These are phyloP conservation scores for Leptura quadrifasciata DNA, from an alignment of 2,888 invertebrate genomes.

Conservation along the genomic window DNA sequence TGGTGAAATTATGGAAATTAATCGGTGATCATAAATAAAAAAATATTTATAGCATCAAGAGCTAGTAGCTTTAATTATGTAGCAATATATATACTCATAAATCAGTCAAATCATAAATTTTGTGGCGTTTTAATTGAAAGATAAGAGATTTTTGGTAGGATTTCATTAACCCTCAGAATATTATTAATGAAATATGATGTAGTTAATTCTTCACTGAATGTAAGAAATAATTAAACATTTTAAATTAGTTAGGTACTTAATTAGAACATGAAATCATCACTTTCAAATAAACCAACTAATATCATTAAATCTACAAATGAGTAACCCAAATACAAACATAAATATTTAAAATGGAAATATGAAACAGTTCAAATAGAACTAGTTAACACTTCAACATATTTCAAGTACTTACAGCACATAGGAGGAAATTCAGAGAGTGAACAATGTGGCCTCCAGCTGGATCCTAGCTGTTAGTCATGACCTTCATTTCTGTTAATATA, in stretches of 20 bases:
- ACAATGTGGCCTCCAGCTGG: neutral
- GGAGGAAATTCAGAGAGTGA: too few species aligned
- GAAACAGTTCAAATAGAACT: neutral
- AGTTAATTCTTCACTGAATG: neutral
- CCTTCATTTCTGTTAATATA: conserved; percentile 4
- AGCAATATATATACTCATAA: neutral
- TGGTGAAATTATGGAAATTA: too few species aligned
- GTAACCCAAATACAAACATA: neutral
- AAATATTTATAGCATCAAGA: too few species aligned
- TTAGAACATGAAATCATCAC: neutral
- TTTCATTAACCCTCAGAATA: neutral
- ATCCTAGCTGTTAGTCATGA: neutral
- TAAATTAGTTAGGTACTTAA: too few species aligned
- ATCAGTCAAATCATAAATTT: neutral
- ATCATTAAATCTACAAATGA: neutral
- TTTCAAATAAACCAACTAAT: conserved; percentile 4
- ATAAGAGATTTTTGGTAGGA: neutral
- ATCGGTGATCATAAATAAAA: too few species aligned
- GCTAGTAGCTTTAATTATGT: too few species aligned
- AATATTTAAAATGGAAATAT: conserved; percentile 4
- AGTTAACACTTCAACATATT: neutral
- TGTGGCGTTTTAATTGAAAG: neutral
- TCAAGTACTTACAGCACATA: too few species aligned
- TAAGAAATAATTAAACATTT: neutral
- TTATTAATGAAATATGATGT: neutral